These are phyloP conservation scores for Nephotettix cincticeps DNA, from an alignment of 1,140 invertebrate species.

Conservation along the genomic window DNA sequence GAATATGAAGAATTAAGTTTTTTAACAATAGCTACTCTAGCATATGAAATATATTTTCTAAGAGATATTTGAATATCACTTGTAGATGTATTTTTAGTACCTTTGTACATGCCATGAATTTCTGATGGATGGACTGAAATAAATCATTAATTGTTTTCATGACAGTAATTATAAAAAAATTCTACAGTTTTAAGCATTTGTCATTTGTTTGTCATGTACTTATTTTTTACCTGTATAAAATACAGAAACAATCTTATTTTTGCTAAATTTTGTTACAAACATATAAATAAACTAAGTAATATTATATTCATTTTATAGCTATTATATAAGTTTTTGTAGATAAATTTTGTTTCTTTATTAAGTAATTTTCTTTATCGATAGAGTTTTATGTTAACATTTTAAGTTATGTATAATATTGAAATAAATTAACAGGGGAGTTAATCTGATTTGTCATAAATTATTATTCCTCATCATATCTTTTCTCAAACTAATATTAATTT, in stretches of 20 bases:
- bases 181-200: background rate
- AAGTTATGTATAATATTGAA: conserved; percentile 28
- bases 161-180: too few species aligned
- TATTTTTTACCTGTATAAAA: conserved; percentile 13
- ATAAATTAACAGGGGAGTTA: conserved; percentile 27
- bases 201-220: conserved; percentile 9
- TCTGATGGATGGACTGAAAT: too few species aligned
- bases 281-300: background rate
- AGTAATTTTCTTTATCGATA: conserved; percentile 27
- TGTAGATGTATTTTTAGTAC: too few species aligned
- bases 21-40: too few species aligned
- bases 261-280: background rate
- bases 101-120: too few species aligned
- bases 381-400: conserved; percentile 29
- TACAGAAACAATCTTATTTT: background rate
- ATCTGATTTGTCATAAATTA: background rate
- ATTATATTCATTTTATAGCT: conserved; percentile 1
- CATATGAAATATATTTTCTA: too few species aligned
- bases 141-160: too few species aligned
- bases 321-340: conserved; percentile 16
- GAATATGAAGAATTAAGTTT: too few species aligned
- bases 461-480: too few species aligned
- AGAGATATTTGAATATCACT: too few species aligned
- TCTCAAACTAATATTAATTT: too few species aligned
- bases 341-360: conserved; percentile 27